phyloP scores from a whole-genome alignment of 2,888 invertebrate genomes.

The Entomobrya multifasciata region DNA sequence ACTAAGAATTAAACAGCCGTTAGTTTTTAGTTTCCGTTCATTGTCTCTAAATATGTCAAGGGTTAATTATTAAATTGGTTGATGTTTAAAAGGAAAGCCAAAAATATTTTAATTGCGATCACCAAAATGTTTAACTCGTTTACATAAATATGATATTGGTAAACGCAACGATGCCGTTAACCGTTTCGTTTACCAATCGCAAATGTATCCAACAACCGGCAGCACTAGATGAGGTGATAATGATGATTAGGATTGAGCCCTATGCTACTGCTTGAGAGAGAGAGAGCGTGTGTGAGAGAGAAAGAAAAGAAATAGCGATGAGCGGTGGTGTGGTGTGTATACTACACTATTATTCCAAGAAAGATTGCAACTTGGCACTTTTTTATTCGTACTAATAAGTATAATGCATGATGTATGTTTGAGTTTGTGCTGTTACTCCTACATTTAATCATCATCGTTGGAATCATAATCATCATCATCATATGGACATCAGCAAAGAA shows the following conservation, averaged over 20 bases:
- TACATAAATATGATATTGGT: too few species aligned
- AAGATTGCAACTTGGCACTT: conserved; percentile 63
- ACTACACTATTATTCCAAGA: conserved; percentile 47
- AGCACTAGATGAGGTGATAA: too few species aligned
- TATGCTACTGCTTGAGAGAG: conserved; percentile 23
- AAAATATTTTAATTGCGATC: too few species aligned
- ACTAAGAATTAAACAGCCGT: too few species aligned
- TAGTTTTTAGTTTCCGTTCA: too few species aligned
- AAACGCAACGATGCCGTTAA: too few species aligned
- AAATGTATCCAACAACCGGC: too few species aligned
- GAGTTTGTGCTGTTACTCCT: conserved; percentile 30
- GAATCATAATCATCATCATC: conserved; percentile 35
- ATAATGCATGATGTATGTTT: conserved; percentile 28
- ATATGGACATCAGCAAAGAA: conserved; percentile 41
- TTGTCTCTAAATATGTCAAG: too few species aligned
- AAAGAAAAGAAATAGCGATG: conserved; percentile 60
- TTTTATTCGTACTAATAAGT: conserved; percentile 38
- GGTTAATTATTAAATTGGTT: too few species aligned
- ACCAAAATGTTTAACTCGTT: too few species aligned
- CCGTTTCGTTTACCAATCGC: too few species aligned
- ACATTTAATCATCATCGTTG: conserved; percentile 50
- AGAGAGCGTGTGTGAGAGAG: conserved; percentile 19
- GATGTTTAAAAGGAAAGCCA: too few species aligned
- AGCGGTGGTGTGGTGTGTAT: conserved; percentile 42
- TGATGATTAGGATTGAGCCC: conserved; percentile 62